Evolutionary conservation across 2,888 invertebrate species (phyloP).

Genomic region (Tipula lateralis): DNA sequence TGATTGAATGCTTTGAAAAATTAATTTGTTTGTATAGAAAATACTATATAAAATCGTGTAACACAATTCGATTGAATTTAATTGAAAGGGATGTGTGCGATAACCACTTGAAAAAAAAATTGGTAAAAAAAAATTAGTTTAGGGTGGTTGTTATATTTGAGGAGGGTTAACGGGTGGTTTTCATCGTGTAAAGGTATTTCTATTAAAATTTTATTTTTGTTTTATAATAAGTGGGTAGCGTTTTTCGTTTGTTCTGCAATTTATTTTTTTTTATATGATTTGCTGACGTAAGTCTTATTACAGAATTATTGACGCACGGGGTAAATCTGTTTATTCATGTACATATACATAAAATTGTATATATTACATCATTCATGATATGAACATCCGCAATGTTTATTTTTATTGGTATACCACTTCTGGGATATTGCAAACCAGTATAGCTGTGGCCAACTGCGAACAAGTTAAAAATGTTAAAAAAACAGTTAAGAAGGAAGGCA

Average conservation of each 20-base stretch:
- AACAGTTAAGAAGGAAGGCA: too few relatives aligned
- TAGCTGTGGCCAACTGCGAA: too few relatives aligned
- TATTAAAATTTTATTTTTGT: not conserved
- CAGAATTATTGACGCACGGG: not conserved
- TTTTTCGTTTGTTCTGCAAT: not conserved
- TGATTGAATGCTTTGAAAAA: not conserved
- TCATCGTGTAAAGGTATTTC: not conserved
- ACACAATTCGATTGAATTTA: not conserved
- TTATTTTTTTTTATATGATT: not conserved
- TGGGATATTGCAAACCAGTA: too few relatives aligned
- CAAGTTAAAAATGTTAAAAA: too few relatives aligned
- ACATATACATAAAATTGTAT: too few relatives aligned
- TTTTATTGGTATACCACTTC: too few relatives aligned
- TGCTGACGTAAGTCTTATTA: not conserved
- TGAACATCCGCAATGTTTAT: too few relatives aligned
- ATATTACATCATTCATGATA: too few relatives aligned
- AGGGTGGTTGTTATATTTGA: not conserved
- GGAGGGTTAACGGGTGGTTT: not conserved
- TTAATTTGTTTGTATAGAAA: not conserved
- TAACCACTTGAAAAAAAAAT: not conserved
- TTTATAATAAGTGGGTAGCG: not conserved
- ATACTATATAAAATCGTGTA: not conserved
- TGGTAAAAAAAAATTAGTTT: not conserved
- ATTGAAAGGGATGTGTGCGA: constrained; percentile 3
- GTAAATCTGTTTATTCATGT: not conserved